Evolutionary conservation across 2,888 invertebrate species (phyloP), one percentile per base, ranked within the genome.

Genomic region (Timema podura): DNA sequence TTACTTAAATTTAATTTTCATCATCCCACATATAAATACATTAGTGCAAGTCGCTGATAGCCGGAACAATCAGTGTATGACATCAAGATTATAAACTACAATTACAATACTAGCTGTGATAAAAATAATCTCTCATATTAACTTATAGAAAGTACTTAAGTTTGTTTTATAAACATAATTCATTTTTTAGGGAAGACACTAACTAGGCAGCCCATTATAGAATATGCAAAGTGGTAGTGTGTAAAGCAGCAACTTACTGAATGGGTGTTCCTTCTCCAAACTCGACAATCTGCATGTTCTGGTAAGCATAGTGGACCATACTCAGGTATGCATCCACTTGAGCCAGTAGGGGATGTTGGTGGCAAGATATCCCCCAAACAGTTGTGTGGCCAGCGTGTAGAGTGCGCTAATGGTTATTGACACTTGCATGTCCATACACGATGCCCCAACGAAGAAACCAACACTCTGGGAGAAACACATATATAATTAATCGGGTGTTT

Each of bases 211-310:
- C 30, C 30, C 30, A 30, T 3, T 30, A 30, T 30, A 30, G 30
- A 30, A 30, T 30, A 3, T 30, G 30, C 45, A 10, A 7, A 65
- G 65, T 5, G 11, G 46, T 13, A 8, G 51, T 48, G n/a, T 7
- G 2, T 47, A 65, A 8, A 16, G 8, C 48, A n/a, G 5, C 13
- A 71, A 82, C 88, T 86, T 83, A 92, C 90, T 82, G 80, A 75
- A 91, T 88, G 64, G 87, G 86, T 74, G 86, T 84, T 75, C 90
- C 90, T 78, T 89, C 86, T 72, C 86, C 85, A 77, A 91, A 91
- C 79, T 92, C 91, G 61, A 92, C 84, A 74, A 90, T 90, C 80
- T 91, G 90, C 90, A 91, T 90, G 79, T 91, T 91, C 78, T 91
- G 89, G 81, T 90, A 92, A 71, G 91, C 91, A 80, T 92, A 92